A percentile compares a stretch with the other conserved stretches of the same genome.
These are phyloP conservation scores for Mystacides longicornis DNA, from an alignment of 2,888 invertebrate genomes.

Conservation along the genomic window DNA sequence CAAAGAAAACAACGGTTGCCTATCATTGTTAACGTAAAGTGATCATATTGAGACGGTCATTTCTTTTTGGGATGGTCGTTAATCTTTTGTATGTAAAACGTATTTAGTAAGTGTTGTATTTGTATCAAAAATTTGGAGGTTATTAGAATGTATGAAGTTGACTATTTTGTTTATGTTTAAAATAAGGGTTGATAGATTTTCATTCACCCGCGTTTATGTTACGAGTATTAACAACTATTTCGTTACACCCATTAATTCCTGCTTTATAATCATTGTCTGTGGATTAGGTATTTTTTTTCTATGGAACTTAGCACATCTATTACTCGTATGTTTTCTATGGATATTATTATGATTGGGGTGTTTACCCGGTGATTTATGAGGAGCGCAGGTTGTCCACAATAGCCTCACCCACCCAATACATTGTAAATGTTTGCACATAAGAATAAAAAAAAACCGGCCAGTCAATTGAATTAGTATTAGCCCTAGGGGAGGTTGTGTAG, in stretches of 20 bases:
- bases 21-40: no score
- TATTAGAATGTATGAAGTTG: no score
- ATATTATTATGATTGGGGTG: constrained; percentile 1
- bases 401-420: not conserved
- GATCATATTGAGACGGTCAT: no score
- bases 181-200: no score
- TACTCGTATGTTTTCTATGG: not conserved
- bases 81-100: no score
- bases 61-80: no score
- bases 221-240: no score
- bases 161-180: no score
- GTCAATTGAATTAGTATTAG: constrained; percentile 27
- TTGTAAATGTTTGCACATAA: not conserved
- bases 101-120: no score
- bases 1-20: no score
- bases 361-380: not conserved
- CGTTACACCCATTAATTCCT: not conserved
- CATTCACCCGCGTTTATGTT: no score
- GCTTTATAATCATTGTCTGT: not conserved
- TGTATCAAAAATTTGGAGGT: no score
- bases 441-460: constrained; percentile 16
- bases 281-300: not conserved
- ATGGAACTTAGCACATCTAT: not conserved
- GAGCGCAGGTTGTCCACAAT: not conserved
- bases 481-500: constrained; percentile 12